phyloP scores from a whole-genome alignment of 1,140 invertebrate species.

The Rhysida immarginata region DNA sequence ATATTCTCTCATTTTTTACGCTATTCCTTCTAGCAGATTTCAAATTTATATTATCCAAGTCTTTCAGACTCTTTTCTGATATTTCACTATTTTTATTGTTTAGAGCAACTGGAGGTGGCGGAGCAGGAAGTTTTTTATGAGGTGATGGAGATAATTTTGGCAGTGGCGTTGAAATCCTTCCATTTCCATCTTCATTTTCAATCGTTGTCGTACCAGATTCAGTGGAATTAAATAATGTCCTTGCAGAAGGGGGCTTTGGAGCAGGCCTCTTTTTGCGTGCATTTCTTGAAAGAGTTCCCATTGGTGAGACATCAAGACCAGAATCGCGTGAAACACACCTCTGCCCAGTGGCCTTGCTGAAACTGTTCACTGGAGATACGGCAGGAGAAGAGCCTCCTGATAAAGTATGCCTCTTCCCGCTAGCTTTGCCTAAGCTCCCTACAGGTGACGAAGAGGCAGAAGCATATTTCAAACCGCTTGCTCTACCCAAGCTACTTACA shows the following conservation, averaged over 20 bases:
- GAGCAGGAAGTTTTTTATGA: background rate
- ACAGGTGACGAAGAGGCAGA: too few relatives aligned
- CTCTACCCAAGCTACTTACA: background rate
- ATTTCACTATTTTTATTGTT: background rate
- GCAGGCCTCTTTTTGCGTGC: background rate
- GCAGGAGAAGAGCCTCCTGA: background rate
- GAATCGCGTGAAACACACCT: background rate
- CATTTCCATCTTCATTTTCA: too few relatives aligned
- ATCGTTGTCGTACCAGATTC: too few relatives aligned
- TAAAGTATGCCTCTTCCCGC: too few relatives aligned
- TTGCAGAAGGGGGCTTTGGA: constrained; percentile 5
- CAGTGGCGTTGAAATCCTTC: too few relatives aligned
- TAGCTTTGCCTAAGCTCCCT: too few relatives aligned
- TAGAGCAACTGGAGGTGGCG: background rate
- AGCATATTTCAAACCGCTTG: background rate
- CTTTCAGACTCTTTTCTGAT: constrained; percentile 13
- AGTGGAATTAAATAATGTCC: too few relatives aligned
- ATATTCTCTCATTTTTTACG: background rate
- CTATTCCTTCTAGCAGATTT: background rate
- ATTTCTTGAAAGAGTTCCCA: background rate
- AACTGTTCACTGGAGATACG: background rate
- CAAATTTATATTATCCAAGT: constrained; percentile 13
- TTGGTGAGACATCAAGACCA: background rate
- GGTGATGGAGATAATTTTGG: background rate
- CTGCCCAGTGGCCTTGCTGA: background rate